Evolutionary conservation across 2,797 vertebrate genomes (phyloP), one percentile per base, ranked within the genome.

Genomic region (Fundulus diaphanus): DNA sequence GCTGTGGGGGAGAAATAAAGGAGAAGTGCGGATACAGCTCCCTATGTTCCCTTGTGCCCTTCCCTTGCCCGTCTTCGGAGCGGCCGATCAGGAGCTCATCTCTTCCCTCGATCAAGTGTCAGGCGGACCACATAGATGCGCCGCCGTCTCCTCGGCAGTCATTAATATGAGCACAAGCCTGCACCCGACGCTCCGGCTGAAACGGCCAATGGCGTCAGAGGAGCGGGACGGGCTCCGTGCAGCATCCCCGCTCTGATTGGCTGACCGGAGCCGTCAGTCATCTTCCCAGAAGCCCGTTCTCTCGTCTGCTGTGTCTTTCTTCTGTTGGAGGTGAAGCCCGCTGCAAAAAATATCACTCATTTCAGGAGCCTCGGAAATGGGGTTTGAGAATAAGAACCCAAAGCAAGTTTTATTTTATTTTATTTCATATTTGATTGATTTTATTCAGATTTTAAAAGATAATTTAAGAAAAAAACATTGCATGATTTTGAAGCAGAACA

Each of bases 131-230:
- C 95, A 93, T 91, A 94, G 96, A 93, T 96, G 96, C 96, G 95
- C 95, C 88, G 95, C 96, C 95, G 96, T 95, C 96, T 93, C 95
- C 91, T 94, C 96, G 76, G 95, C 94, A 94, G 91, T 96, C 96
- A 95, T 96, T 97, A 95, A 95, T 93, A 96, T 95, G 93, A 82
- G 93, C 91, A 89, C 94, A 91, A 74, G 92, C 89, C 61, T 65
- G 1, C 61, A 65, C 94, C 91, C 89, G 93, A 76, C 94, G 96
- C 95, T 95, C 95, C 90, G 33, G 93, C 35, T 24, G 94, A 94
- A 88, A 85, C 85, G 94, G 95, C 96, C 96, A 96, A 95, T 94
- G 83, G 95, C 94, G 88, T 83, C 77, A 63, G 86, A 89, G 95
- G 83, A 93, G 91, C 90, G 80, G 93, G 79, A 11, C 89, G 91